A percentile compares a stretch with the other conserved stretches of the same genome.
Evolutionary conservation across 2,113 vertebrate species (phyloP).

Genomic region (Mirounga angustirostris): DNA sequence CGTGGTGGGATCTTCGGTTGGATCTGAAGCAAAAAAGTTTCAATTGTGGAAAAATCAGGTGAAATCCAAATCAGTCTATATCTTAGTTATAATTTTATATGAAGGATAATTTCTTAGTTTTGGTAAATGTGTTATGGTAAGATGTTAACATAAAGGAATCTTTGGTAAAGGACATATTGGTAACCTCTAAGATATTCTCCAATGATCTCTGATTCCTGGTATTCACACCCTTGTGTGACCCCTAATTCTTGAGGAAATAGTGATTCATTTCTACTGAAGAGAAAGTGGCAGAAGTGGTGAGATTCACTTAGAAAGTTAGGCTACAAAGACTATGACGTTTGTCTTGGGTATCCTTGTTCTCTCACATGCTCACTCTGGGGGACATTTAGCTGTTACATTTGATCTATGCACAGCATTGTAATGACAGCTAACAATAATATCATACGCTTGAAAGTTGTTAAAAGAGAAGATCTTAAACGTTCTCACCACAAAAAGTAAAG

Average conservation of each 20-base stretch:
- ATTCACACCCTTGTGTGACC: background rate
- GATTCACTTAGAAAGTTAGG: background rate
- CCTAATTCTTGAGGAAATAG: background rate
- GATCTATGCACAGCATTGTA: background rate
- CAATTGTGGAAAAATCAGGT: conserved; percentile 7
- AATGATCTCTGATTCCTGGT: background rate
- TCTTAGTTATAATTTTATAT: conserved; percentile 11
- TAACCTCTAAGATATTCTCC: background rate
- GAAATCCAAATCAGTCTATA: background rate
- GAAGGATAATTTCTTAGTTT: background rate
- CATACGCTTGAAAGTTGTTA: too few relatives aligned
- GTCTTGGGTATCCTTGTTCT: background rate
- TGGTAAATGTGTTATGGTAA: background rate
- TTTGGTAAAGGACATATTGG: background rate
- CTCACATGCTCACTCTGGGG: background rate
- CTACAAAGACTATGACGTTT: background rate
- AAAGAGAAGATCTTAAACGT: too few relatives aligned
- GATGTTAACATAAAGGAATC: background rate
- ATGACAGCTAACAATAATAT: too few relatives aligned
- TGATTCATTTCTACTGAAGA: background rate
- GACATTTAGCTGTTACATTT: background rate
- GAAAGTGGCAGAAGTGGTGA: background rate
- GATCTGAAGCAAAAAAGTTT: conserved; percentile 36
- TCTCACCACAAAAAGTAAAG: too few relatives aligned
- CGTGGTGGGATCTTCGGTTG: background rate